Base-by-base conservation (phyloP, 2,797 vertebrate species). In the Scolopax rusticola region DNA sequence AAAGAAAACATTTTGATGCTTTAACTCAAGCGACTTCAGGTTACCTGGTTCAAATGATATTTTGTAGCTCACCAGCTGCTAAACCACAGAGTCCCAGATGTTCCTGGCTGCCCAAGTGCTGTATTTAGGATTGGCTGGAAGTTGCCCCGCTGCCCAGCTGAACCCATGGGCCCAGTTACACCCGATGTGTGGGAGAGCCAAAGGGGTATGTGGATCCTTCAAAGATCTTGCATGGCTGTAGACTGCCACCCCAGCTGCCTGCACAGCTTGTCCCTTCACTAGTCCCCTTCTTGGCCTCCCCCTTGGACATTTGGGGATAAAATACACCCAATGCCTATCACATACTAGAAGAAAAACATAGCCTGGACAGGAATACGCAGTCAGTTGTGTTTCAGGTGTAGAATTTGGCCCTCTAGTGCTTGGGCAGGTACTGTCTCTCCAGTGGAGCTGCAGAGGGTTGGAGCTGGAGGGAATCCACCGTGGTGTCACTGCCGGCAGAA, bases 401-500 rank as follows among this genome's bases (percentile, higher is more conserved):
- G 57, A 33, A 60, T 38, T 60, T 60, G 33, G 24, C 24, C 15
- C 24, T 33, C 27, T 36, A 8, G 36, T 38, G 33, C 24, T 60
- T 38, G 33, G 33, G 57, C 57, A 60, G 57, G 33, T 18, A 27
- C 33, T 18, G 24, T 38, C 33, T 38, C 57, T 60, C 24, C 24
- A 27, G 15, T 5, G 8, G 57, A 60, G 57, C 33, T 27, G 33
- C 57, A 38, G 15, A 18, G 33, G 33, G 33, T 18, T 60, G 57
- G 57, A 38, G 24, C 57, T 38, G 33, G 57, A 27, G 57, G 57
- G 33, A 3, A 57, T 48, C 25, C 69, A 81, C 3, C 2, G 38
- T 36, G 21, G 9, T 67, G 38, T 36, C 4, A 3, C 18, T 41
- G 27, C 27, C 0, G 47, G 4, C 56, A 3, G 9, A 67, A 21